Evolutionary conservation across 2,888 invertebrate genomes (phyloP).

Genomic region (Lapara coniferarum): DNA sequence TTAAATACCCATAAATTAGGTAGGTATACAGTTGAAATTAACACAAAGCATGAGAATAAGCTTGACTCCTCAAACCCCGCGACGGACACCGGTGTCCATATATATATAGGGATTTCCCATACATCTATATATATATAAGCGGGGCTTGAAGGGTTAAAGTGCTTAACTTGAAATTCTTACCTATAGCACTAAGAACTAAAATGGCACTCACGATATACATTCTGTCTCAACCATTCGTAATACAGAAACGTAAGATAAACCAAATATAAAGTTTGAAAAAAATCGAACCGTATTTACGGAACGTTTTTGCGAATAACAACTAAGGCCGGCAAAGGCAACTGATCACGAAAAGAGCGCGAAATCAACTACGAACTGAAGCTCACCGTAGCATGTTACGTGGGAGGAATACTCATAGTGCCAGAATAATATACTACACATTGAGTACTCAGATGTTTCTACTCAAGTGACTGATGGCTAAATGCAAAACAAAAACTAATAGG

Average conservation of each 20-base stretch:
- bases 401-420: slow-evolving; percentile 53
- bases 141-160: too few species aligned
- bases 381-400: slow-evolving; percentile 48
- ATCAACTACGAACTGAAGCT: slow-evolving; percentile 60
- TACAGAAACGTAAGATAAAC: neutral
- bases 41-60: slow-evolving; percentile 32
- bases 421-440: slow-evolving; percentile 39
- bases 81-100: too few species aligned
- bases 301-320: slow-evolving; percentile 8
- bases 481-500: slow-evolving; percentile 13
- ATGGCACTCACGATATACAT: slow-evolving; percentile 54
- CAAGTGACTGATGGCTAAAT: slow-evolving; percentile 18
- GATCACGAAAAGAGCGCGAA: slow-evolving; percentile 69
- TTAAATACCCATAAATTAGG: neutral
- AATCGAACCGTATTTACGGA: slow-evolving; percentile 1
- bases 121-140: too few species aligned
- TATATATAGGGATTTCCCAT: too few species aligned
- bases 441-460: slow-evolving; percentile 9
- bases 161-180: slow-evolving; percentile 46
- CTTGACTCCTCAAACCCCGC: too few species aligned
- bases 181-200: slow-evolving; percentile 53
- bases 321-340: slow-evolving; percentile 49
- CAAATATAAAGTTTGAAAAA: slow-evolving; percentile 3
- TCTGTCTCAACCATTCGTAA: slow-evolving; percentile 48
- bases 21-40: neutral